Evolutionary conservation across 1,140 invertebrate genomes (phyloP), one percentile per base, ranked within the genome.

Genomic region (Eufriesea mexicana): DNA sequence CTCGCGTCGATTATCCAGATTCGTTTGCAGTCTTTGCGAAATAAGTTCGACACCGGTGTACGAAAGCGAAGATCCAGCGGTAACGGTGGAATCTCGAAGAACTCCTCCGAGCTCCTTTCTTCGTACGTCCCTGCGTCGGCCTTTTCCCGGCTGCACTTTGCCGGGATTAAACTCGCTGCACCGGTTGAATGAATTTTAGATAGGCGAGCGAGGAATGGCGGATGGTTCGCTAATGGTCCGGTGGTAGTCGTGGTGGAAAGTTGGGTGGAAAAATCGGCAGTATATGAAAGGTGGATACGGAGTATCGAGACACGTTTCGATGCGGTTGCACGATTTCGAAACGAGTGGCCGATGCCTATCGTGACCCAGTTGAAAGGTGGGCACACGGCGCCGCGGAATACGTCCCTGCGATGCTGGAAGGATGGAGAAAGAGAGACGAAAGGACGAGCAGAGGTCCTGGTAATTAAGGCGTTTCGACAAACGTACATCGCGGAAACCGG

Each of bases 381-480:
- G 79, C 49, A 18, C 59, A 1, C 2, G 0, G 20, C 2, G 20
- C 14, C 23, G 18, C 9, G 23, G 8, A 2, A 12, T 64, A 81
- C 74, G 45, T 66, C 42, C 74, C 79, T 82, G 79, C 28, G 28
- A n/a, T 18, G 35, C 72, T 67, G n/a, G 61, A 64, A 75, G 66
- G 75, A 45, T 28, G 54, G 62, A 87, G 72, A 77, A 61, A 49
- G 57, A 82, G 61, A 74, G 57, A 77, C 59, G 75, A 88, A 85
- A 78, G 68, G 71, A 85, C 57, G 61, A 61, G 70, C 57, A 71
- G 66, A 81, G 83, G 87, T 89, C 89, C 87, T 79, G 87, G 81
- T 91, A 91, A 91, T 91, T 91, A 91, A 91, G 88, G 90, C 85
- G 90, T 91, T 91, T 90, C 89, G 84, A 72, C 74, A 83, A 88